Evolutionary conservation across 2,888 invertebrate genomes (phyloP), one percentile per base, ranked within the genome.

Genomic region (Acanthacorydalis orientalis): DNA sequence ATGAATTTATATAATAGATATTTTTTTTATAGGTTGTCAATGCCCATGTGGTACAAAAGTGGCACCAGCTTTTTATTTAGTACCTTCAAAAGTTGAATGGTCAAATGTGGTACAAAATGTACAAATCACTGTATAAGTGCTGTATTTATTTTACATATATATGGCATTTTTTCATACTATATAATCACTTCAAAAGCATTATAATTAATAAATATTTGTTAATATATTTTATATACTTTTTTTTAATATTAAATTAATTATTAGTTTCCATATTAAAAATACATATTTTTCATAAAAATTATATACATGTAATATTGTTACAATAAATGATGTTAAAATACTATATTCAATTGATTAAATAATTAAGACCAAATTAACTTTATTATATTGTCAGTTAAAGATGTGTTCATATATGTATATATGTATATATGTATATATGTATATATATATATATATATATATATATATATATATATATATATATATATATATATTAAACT

Each of bases 41-140:
- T 92, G 92, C 63, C 88, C 89, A 1, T 93, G 92, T 64, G 90
- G 90, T 0, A 80, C 82, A 51, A 86, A 87, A 66, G 83, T 91
- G 50, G 85, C 88, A 11, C 91, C 91, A 0, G 88, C 89, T 23
- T 93, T 92, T 70, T 92, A 92, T 67, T 70, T 93, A 55, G 85
- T 86, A 57, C 88, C 87, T 37, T 86, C 87, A 40, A 90, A 89
- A 69, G 87, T 92, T 51, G 92, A 92, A 65, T 82, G 84, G 70
- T 84, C 87, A 50, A 88, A 85, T 63, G 80, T 84, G 46, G 87
- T 89, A 46, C 86, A 89, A 63, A 90, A 89, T 63, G 81, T 90
- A 49, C 87, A 89, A 67, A 73, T 78, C 49, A 86, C 84, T n/a
- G 74, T 84, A 53, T 82, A 72, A 70, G 12, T 23, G 23, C 23